Base-by-base conservation (phyloP, 2,113 vertebrate species). In the Calyptommatus sinebrachiatus region DNA sequence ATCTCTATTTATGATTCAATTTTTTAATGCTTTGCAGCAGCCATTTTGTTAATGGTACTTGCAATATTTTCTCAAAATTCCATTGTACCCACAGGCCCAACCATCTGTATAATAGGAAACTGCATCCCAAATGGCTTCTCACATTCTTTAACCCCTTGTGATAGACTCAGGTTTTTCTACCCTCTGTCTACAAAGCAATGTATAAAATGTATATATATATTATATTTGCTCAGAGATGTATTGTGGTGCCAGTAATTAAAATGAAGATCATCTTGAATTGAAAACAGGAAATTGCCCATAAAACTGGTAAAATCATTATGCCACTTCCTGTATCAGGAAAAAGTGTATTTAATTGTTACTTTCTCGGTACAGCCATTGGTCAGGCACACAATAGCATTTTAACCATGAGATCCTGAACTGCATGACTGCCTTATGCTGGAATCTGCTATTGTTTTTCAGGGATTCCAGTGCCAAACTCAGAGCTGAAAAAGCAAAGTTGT, bases 221-320 rank as follows among this genome's bases (percentile, higher is more conserved):
- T 86, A 73, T 46, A 50, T 88, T 63, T 57, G 14, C 53, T 18
- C 18, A 18, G 12, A 57, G 53, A 88, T 46, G 87, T 5, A 22
- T 88, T 90, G 92, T 93, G 92, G 91, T 71, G 41, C 93, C 86
- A 93, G 94, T 96, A 96, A 93, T 93, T 83, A 94, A 95, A 92
- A 41, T 94, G 92, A 92, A 94, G 95, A 96, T 96, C 95, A 94
- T 90, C 89, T 87, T 85, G 50, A 16, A 76, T 87, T 85, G 50
- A 8, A 76, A 88, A 90, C 92, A 96, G 96, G 96, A 97, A 96
- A 92, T 84, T 86, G 71, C 83, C 87, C n/a, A 0, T 81, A 83
- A 76, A 86, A 70, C 85, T 61, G 82, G 73, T 72, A 68, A 77
- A 84, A n/a, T 48, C 83, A 79, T 79, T 79, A 72, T 35, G 53